Base-by-base conservation (phyloP, 2,113 vertebrate species). In the Trinectes maculatus region DNA sequence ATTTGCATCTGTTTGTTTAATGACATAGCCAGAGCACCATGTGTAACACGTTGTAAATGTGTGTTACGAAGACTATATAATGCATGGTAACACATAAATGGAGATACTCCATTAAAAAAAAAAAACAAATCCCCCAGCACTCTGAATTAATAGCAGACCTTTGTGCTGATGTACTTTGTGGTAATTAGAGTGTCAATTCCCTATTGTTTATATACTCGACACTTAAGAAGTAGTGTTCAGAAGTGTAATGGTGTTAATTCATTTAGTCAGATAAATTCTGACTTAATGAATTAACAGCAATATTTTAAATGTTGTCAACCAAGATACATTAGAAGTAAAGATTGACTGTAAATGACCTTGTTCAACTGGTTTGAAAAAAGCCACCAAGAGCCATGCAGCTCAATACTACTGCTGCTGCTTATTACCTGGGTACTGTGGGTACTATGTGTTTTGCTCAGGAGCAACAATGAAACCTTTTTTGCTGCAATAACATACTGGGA, bases 121-220 rank as follows among this genome's bases (percentile, higher is more conserved):
- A 39, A 59, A 25, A 25, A 56, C 3, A 49, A 59, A 64, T 63
- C 40, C 19, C 68, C 49, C 24, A 36, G 5, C 24, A 25, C 24
- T 48, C 13, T 47, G 24, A 66, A 71, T 43, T 62, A 68, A 74
- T 53, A 33, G 34, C 59, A 26, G 26, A 22, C 53, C 12, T 67
- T 53, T 42, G 54, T 63, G 52, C 51, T 24, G 49, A 6, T 39
- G 42, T 61, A 63, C 36, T 60, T 26, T 55, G 33, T 33, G 21
- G 24, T 31, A 25, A 39, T 28, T 29, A 26, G 28, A 37, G 56
- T 51, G 55, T 36, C 33, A 67, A 44, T 49, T 74, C 48, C 29
- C 48, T 70, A 18, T 55, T 51, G 13, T 55, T 65, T 29, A 28
- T 22, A 44, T 37, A 24, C 19, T 31, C 16, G n/a, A 31, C 31